Evolutionary conservation across 2,888 invertebrate genomes (phyloP), one percentile per base, ranked within the genome.

Genomic region (Sabatieria punctata): DNA sequence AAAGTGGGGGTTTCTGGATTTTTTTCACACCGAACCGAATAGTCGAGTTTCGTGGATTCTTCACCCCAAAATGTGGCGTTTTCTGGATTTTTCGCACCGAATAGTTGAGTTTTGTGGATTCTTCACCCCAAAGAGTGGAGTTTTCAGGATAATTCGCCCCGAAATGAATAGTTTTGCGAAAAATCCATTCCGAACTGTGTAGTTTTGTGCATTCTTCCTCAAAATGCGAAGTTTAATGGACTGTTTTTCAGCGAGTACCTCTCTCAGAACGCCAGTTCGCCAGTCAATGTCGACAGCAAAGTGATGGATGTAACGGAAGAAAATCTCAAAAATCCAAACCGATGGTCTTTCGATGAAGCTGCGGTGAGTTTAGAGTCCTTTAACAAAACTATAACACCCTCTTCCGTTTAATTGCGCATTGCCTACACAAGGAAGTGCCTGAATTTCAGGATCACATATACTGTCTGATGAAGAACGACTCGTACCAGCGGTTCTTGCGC

Each of bases 401-500:
- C 30, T 30, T 30, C 15, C 8, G 8, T 30, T 8, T 30, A 30
- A 11, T 30, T 8, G 30, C 15, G 8, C 30, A 30, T 15, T 30
- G 30, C 15, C 30, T 30, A 15, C 30, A 30, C 8, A 11, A 38
- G 19, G 8, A 38, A 38, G 8, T 38, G 21, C 13, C 19, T 19
- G 8, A 43, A 24, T 60, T 62, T 42, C 73, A 89, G 88, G 85
- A 89, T 6, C 97, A 97, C 71, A 93, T 97, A 35, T 97, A 93
- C 70, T 89, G 93, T 65, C 74, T 99, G 58, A 99, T 97, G 97
- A 95, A 95, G 68, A 89, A 86, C 55, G 97, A 97, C 72, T 91
- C 89, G 64, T 97, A 99, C 67, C 91, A 91, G 46, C 77, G 97
- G 57, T 97, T 95, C 67, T 74, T 97, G 45, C 79, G 97, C 54